phyloP scores from a whole-genome alignment of 2,797 vertebrate genomes.

The Girardinus metallicus region DNA sequence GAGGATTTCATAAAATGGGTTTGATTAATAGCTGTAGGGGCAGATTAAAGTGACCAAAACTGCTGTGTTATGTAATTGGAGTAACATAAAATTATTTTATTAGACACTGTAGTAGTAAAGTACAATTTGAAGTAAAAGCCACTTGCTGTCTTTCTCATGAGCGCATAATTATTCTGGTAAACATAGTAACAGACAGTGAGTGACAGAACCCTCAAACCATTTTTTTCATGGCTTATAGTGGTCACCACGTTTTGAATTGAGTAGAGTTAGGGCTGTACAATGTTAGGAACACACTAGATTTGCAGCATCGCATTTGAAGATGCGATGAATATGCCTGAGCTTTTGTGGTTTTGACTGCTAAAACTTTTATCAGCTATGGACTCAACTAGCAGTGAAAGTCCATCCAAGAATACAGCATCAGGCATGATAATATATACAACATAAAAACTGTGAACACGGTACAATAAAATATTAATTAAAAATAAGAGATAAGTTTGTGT shows the following conservation, averaged over 20 bases:
- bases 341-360: background rate
- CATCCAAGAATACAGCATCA: background rate
- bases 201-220: background rate
- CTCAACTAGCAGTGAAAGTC: background rate
- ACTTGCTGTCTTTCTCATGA: too few species aligned
- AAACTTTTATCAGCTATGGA: background rate
- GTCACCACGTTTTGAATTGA: background rate
- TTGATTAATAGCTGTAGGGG: slow-evolving; percentile 22
- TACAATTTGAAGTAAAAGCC: too few species aligned
- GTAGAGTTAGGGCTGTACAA: background rate
- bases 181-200: background rate
- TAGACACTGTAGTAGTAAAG: background rate
- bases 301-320: background rate
- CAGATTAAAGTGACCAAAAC: slow-evolving; percentile 31
- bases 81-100: slow-evolving; percentile 3
- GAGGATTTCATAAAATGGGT: slow-evolving; percentile 44
- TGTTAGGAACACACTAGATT: background rate
- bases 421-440: background rate
- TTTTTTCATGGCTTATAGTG: background rate
- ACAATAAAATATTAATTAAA: background rate
- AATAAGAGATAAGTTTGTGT: background rate
- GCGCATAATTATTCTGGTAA: too few species aligned
- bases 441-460: background rate
- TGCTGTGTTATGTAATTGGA: slow-evolving; percentile 6
- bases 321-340: background rate